Conservation (phyloP, 2,113 vertebrate species). For the Pseudois nayaur region DNA sequence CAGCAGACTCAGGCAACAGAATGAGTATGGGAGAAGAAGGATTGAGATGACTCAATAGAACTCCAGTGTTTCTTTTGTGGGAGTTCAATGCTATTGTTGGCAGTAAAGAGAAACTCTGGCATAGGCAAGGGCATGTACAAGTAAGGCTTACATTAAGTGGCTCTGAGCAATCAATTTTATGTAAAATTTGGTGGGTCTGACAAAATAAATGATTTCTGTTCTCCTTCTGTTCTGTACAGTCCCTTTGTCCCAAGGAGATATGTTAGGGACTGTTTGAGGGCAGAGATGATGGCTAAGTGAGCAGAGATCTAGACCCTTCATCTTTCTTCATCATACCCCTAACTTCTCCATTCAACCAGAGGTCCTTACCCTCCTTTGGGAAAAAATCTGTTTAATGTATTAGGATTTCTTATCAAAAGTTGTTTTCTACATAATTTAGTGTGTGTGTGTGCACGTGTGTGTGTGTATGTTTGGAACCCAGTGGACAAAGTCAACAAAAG, state of each 20-base stretch:
- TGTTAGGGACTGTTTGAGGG: background rate
- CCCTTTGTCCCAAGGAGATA: background rate
- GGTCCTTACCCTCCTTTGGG: background rate
- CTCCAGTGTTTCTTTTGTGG: background rate
- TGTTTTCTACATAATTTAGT: background rate
- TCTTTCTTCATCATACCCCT: background rate
- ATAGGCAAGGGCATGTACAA: background rate
- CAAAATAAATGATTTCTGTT: background rate
- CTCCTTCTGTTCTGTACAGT: background rate
- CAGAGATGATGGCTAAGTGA: background rate
- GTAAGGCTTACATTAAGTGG: background rate
- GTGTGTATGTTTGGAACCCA: background rate
- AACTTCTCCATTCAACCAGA: background rate
- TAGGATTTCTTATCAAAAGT: conserved; percentile 23
- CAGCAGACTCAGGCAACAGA: background rate
- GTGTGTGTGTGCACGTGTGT: background rate
- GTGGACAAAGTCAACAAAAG: background rate
- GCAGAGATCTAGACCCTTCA: background rate
- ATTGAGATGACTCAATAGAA: conserved; percentile 1
- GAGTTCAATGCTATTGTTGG: background rate
- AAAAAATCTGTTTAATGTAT: background rate
- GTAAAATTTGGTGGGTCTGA: background rate
- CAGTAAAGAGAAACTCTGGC: background rate
- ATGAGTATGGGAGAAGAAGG: background rate
- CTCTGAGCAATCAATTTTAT: background rate